Percentiles rank a stretch among this genome's conserved stretches.
Conservation (phyloP, 2,888 invertebrate species). For the Chironomus riparius region DNA sequence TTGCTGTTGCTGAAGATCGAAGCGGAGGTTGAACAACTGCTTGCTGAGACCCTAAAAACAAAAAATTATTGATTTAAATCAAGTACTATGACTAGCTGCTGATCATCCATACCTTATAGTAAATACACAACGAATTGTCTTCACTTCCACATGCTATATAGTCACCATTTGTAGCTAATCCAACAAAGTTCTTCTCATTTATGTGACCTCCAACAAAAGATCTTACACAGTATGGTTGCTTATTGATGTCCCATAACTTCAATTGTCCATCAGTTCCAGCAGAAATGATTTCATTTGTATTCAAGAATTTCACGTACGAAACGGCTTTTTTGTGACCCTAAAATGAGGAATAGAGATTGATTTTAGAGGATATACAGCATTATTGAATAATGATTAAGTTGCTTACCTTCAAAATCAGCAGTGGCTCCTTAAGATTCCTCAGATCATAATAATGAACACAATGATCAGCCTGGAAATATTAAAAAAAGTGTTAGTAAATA, state of each 20-base stretch:
- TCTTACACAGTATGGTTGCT: constrained; percentile 62
- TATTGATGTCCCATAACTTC: constrained; percentile 81
- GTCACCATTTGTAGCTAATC: constrained; percentile 82
- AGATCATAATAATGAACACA: constrained; percentile 94
- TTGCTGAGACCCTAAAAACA: constrained; percentile 59
- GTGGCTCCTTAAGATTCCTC: constrained; percentile 68
- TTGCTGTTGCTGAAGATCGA: constrained; percentile 67
- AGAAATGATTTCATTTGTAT: constrained; percentile 75
- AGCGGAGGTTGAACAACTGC: constrained; percentile 76
- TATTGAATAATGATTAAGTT: background rate
- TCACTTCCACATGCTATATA: constrained; percentile 93
- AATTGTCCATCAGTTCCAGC: constrained; percentile 87
- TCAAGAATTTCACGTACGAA: constrained; percentile 86
- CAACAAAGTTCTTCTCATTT: constrained; percentile 95
- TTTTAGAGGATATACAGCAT: background rate
- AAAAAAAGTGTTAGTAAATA: no score
- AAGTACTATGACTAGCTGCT: no score
- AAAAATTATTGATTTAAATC: background rate
- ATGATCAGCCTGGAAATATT: constrained; percentile 71
- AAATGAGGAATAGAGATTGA: background rate
- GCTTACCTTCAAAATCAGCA: constrained; percentile 60
- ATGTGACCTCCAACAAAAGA: constrained; percentile 88
- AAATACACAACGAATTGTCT: constrained; percentile 86
- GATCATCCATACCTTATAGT: constrained; percentile 53
- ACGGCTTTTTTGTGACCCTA: constrained; percentile 84